Percentiles rank a stretch among this genome's conserved stretches.
Evolutionary conservation across 92 coral and sea anemone genomes (phyloP).

Genomic region (Phenganax subtilis): DNA sequence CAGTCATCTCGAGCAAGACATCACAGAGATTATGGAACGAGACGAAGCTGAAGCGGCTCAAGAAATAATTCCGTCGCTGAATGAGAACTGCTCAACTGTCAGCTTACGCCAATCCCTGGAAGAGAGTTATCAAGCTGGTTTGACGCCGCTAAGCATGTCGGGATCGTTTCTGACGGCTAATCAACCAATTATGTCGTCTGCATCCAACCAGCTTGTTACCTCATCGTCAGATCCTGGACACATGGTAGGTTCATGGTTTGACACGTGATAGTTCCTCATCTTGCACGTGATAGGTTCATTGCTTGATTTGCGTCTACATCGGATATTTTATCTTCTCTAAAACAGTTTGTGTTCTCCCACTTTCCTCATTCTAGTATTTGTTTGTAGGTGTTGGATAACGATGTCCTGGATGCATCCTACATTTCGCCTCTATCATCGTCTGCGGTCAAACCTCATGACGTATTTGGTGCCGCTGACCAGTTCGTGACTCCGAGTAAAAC

Average conservation of each 20-base stretch:
- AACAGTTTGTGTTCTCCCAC: no score
- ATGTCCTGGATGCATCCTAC: conserved; percentile 19
- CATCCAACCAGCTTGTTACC: not conserved
- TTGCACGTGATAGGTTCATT: not conserved
- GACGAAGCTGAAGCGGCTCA: conserved; percentile 90
- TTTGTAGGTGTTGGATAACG: conserved; percentile 59
- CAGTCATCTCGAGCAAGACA: conserved; percentile 81
- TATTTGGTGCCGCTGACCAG: conserved; percentile 74
- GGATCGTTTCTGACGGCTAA: conserved; percentile 20
- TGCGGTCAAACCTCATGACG: conserved; percentile 76
- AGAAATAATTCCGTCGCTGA: conserved; percentile 52
- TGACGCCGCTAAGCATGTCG: conserved; percentile 21
- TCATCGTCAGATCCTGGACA: not conserved
- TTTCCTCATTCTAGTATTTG: conserved; percentile 1
- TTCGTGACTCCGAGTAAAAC: conserved; percentile 76
- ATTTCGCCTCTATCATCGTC: conserved; percentile 61
- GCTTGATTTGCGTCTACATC: not conserved
- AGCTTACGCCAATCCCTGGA: conserved; percentile 72
- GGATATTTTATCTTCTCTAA: not conserved
- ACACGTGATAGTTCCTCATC: not conserved
- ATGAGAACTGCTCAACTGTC: conserved; percentile 48
- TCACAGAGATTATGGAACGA: conserved; percentile 80
- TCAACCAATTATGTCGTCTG: conserved; percentile 29
- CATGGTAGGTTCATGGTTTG: conserved; percentile 16
- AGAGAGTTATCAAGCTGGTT: conserved; percentile 53